Evolutionary conservation across 2,888 invertebrate genomes (phyloP).

Genomic region (Oegoconia quadripuncta): DNA sequence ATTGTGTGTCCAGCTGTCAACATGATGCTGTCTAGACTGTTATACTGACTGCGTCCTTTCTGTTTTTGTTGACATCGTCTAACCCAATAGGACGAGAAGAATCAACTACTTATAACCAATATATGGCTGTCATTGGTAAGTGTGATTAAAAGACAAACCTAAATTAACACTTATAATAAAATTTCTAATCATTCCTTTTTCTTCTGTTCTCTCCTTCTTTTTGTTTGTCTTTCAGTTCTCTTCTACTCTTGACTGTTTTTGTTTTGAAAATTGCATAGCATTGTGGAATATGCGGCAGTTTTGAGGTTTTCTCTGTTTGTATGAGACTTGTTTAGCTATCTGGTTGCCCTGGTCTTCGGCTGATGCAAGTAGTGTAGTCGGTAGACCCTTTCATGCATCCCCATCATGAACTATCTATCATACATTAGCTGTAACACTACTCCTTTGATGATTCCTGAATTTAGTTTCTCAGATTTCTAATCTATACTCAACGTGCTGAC

Average conservation of each 20-base stretch:
- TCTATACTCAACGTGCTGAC: not conserved
- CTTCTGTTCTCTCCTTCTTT: constrained; percentile 48
- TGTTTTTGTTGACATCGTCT: constrained; percentile 84
- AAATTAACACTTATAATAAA: constrained; percentile 71
- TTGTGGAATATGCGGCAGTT: constrained; percentile 77
- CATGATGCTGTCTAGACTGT: constrained; percentile 64
- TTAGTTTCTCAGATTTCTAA: not conserved
- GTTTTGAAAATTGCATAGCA: constrained; percentile 69
- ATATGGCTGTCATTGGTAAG: constrained; percentile 97
- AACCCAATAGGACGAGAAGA: constrained; percentile 94
- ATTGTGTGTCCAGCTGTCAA: constrained; percentile 59
- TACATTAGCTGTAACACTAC: constrained; percentile 26
- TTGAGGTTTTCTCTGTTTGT: constrained; percentile 43
- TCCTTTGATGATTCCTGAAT: constrained; percentile 20
- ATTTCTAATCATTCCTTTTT: constrained; percentile 60
- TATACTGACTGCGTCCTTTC: constrained; percentile 79
- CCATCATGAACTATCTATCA: constrained; percentile 37
- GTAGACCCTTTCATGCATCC: constrained; percentile 65
- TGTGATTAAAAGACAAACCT: constrained; percentile 80
- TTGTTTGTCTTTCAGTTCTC: constrained; percentile 35
- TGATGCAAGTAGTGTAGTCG: constrained; percentile 53
- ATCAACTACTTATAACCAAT: constrained; percentile 96
- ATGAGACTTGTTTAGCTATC: constrained; percentile 51
- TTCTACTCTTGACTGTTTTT: constrained; percentile 48
- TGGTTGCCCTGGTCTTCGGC: constrained; percentile 43